Base-by-base conservation (phyloP, 2,888 invertebrate species). In the Megaustenia siamemsis region DNA sequence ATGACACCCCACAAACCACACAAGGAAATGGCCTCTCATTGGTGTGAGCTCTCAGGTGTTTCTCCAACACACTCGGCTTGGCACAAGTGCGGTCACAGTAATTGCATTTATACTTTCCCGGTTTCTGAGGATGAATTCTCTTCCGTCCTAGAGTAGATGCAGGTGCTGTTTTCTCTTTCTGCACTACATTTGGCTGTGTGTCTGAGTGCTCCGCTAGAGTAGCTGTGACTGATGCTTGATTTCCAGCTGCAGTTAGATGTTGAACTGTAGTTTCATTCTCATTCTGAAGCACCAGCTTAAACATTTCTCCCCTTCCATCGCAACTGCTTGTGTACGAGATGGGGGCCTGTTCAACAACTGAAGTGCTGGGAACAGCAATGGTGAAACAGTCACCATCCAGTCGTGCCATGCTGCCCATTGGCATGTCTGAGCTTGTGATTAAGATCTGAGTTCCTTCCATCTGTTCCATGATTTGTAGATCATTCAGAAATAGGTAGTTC, bases 41-140 rank as follows among this genome's bases (percentile, higher is more conserved):
- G 97, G 98, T 98, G 94, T 99, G 99, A 1, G 98, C 98, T 87
- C 98, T 96, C 91, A 98, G 97, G 94, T 98, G 98, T 95, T 99
- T 99, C 94, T 98, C 98, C 88, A 99, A 95, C 98, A 99, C 99
- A 82, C 98, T 98, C 28, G 99, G 99, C 93, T 99, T 99, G 94
- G 98, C 98, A 94, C 99, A 99, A 24, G 98, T 96, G 89, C 99
- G 98, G 84, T 99, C 99, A 94, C 99, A 99, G 93, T 98, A 97
- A 88, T 97, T 97, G 94, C 99, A 99, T 40, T 99, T 97, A 93
- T 98, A 96, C 90, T 97, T 96, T 49, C 85, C 84, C 63, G 77
- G 77, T 56, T 89, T 89, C 66, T 86, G 86, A 6, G 87, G 89
- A 21, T 89, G 89, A 71, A 90, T 92, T 45, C 89, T 89, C 87